Base-by-base conservation (phyloP, 2,797 vertebrate genomes). In the Sus cebifrons region DNA sequence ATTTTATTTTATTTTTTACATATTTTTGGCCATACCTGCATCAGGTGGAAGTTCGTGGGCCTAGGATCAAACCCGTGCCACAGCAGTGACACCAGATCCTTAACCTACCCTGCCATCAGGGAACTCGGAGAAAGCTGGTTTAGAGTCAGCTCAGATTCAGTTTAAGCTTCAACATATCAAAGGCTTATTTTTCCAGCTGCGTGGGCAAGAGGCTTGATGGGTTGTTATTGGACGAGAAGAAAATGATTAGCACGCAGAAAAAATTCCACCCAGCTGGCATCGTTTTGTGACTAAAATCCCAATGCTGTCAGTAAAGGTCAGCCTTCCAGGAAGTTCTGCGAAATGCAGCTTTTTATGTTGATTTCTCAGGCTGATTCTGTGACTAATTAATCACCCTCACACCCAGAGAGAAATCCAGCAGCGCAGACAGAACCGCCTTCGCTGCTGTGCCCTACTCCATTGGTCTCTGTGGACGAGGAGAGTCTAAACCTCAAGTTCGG, bases 271-370 rank as follows among this genome's bases (percentile, higher is more conserved):
- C 81, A 64, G 83, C 32, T 79, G 16, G 85, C 58, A 70, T 36
- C 1, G 0, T 25, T 78, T 8, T 4, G 6, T 95, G 91, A 90
- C 94, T 58, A 78, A 90, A 64, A 88, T 49, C 60, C 89, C 44
- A 15, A 60, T 1, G 8, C 18, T 62, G 75, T 77, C 16, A 40
- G 85, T 54, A 74, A 95, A 94, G 88, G 93, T 89, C 86, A 86
- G 2, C 27, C 77, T 89, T 96, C 84, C 74, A 82, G 91, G 84
- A 86, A 86, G 84, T 85, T 87, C 86, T 54, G 54, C 86, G 88
- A 87, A 44, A 68, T 2, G 77, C n/a, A 36, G 74, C 36, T 73
- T 81, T 89, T 73, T 29, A 2, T 40, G 44, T n/a, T 62, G 78
- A 70, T 86, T 62, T 92, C 68, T 56, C 67, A 64, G 79, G 79